Conservation (phyloP, 2,113 vertebrate species). For the Silurus meridionalis region DNA sequence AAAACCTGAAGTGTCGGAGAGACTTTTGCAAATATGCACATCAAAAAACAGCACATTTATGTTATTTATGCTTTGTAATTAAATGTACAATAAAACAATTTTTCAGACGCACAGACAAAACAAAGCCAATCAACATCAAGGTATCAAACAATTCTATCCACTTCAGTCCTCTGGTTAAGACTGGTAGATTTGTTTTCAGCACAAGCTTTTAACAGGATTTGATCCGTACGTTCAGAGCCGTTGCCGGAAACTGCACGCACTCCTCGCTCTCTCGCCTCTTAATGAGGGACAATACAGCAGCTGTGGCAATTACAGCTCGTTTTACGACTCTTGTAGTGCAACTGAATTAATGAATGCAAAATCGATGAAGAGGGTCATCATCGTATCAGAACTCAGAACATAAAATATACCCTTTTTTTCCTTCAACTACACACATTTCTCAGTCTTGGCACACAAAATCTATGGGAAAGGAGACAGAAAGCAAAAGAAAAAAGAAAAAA, state of each 20-base stretch:
- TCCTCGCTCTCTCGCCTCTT: constrained; percentile 14
- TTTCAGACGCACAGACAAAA: not conserved
- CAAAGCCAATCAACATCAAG: not conserved
- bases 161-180: not conserved
- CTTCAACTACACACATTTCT: not conserved
- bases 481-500: constrained; percentile 9
- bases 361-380: constrained; percentile 28
- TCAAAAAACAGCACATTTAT: not conserved
- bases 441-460: not conserved
- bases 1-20: not conserved
- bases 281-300: constrained; percentile 25
- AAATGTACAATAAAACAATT: not conserved
- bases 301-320: constrained; percentile 31
- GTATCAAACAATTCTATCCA: not conserved
- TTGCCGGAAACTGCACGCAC: not conserved
- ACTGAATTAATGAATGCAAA: constrained; percentile 28
- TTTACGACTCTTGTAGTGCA: constrained; percentile 13
- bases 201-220: constrained; percentile 16
- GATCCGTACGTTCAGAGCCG: constrained; percentile 1
- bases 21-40: not conserved
- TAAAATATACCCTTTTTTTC: constrained; percentile 12
- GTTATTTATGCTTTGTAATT: not conserved
- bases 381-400: constrained; percentile 5
- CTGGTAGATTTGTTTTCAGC: not conserved
- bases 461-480: not conserved